Evolutionary conservation across 2,888 invertebrate species (phyloP), one percentile per base, ranked within the genome.

Genomic region (Rhagonycha fulva): DNA sequence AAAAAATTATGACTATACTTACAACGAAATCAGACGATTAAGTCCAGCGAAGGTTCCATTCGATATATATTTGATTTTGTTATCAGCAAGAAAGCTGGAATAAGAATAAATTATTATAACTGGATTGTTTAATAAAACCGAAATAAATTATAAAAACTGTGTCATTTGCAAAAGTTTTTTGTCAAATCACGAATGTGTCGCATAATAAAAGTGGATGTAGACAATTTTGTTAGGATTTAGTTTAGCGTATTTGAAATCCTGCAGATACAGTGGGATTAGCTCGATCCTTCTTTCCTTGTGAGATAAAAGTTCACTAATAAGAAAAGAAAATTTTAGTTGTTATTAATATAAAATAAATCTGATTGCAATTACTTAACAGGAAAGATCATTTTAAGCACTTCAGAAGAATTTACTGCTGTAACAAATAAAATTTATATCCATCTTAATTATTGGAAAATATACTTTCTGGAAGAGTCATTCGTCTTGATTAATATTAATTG

Each of bases 41-140:
- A 91, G 83, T 79, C 88, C 87, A 68, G 85, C 86, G 80, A 91
- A 91, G n/a, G 88, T 88, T 60, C 85, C 86, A 14, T 87, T 87
- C 61, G 84, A 83, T 68, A 91, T 82, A 62, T 84, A 82, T 10
- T 82, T 82, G 69, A 91, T 83, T 14, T 84, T 84, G 84, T 91
- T 91, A 76, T 88, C 88, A 3, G 90, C 88, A 68, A 91, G 81
- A 83, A 89, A 90, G 81, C 91, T 91, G 86, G 5, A 86, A 87
- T 70, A 75, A 77, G 72, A 80, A 71, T 14, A 66, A 9, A 9
- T 69, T 32, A 24, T 47, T 14, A 10, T 47, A 47, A 47, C 47
- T 47, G 47, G 47, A 47, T 47, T 47, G 47, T 47, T 47, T 47
- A 47, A 47, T 47, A 47, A 47, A 47, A 47, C 47, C 2, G 47